phyloP scores from a whole-genome alignment of 2,888 invertebrate species.

The Eilema sororculum region DNA sequence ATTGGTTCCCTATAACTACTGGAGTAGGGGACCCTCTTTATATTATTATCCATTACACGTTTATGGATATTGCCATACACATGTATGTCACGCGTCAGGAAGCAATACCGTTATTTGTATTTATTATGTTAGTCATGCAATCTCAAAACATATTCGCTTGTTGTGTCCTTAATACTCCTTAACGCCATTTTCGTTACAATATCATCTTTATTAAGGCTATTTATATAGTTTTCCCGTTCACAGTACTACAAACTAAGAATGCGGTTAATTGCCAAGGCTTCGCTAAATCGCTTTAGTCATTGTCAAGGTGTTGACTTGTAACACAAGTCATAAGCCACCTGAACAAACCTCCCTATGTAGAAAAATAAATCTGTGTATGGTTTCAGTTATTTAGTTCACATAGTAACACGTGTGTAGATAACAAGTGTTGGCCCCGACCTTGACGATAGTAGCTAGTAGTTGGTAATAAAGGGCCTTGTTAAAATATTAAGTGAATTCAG shows the following conservation, averaged over 20 bases:
- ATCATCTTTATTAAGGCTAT: constrained; percentile 8
- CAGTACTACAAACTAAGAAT: constrained; percentile 8
- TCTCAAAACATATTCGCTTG: background rate
- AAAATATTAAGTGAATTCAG: background rate
- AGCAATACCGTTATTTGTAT: background rate
- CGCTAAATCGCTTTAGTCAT: constrained; percentile 21
- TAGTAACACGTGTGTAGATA: constrained; percentile 5
- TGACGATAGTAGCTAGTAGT: background rate
- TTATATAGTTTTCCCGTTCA: constrained; percentile 10
- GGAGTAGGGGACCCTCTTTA: background rate
- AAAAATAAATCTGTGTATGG: constrained; percentile 13
- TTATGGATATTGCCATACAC: background rate
- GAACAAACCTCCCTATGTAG: constrained; percentile 16
- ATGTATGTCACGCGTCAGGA: background rate
- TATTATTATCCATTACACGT: constrained; percentile 2
- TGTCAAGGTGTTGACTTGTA: constrained; percentile 22
- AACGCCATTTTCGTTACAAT: constrained; percentile 1
- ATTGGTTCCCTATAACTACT: background rate
- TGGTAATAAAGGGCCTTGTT: background rate
- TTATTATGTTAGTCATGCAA: background rate
- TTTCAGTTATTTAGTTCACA: constrained; percentile 15
- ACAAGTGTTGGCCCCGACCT: background rate
- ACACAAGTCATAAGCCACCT: constrained; percentile 5
- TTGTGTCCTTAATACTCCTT: constrained; percentile 5
- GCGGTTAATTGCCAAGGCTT: constrained; percentile 26